Base-by-base conservation (phyloP, 1,140 invertebrate species). In the Streblospio benedicti region DNA sequence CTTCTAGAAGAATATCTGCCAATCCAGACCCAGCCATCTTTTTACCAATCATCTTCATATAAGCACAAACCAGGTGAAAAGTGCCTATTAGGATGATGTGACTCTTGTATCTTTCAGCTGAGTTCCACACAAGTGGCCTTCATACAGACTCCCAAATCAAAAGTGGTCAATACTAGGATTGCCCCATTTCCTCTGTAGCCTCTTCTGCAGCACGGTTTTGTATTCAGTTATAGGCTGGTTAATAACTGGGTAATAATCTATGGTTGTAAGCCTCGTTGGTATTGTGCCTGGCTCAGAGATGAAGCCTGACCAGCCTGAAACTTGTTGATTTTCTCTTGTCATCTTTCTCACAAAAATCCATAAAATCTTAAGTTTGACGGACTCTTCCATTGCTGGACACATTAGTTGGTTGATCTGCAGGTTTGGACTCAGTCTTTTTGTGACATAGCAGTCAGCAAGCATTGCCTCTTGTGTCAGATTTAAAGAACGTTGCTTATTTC, bases 31-130 rank as follows among this genome's bases (percentile, higher is more conserved):
- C 67, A 38, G 32, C 33, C 61, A 68, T 65, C 35, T 61, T 67
- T 52, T 65, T 68, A 2, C 59, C 63, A 33, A 65, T 38, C 63
- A 68, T 63, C 49, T 61, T 63, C 44, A 68, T n/a, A 41, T 63
- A 65, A 4, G 53, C 65, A 65, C 57, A 60, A 6, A 52, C 32
- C 4, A 62, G 33, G 54, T 63, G 60, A 27, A 67, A 63, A 3
- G 64, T 54, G 14, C 59, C 64, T 6, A 61, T 63, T 55, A 64
- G 31, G 14, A 66, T 25, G 28, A 66, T 64, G 33, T 69, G 63
- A 1, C 65, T 63, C 43, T 66, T 27, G 55, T 66, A 67, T 54
- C 25, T 57, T 0, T 38, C 16, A 27, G 60, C 52, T 16, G 56
- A n/a, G 28, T 64, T 65, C 66, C 61, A 64, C 33, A 65, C 27